These are phyloP conservation scores for Stictonetta naevosa DNA, from an alignment of 2,113 vertebrate genomes.

Conservation along the genomic window DNA sequence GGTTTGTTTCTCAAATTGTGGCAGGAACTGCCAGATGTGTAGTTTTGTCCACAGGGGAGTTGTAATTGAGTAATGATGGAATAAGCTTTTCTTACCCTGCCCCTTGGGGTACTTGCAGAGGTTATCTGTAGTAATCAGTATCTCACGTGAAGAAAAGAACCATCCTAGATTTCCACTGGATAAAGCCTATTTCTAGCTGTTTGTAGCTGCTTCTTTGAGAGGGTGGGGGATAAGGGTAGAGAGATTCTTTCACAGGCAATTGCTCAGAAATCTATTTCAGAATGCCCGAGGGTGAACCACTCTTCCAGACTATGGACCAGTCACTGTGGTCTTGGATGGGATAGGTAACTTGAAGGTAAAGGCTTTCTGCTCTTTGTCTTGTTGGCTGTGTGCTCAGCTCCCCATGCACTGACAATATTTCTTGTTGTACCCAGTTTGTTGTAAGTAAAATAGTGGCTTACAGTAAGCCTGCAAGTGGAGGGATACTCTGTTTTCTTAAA, in stretches of 20 bases:
- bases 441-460: not conserved
- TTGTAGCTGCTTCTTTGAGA: not conserved
- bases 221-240: not conserved
- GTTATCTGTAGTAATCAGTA: not conserved
- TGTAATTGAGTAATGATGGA: not conserved
- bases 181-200: not conserved
- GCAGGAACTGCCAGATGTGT: not conserved
- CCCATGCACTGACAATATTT: not conserved
- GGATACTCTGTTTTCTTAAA: not conserved
- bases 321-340: not conserved
- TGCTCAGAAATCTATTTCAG: not conserved
- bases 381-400: not conserved
- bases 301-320: not conserved
- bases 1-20: not conserved
- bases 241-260: not conserved
- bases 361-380: not conserved
- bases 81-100: not conserved
- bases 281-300: not conserved
- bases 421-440: not conserved
- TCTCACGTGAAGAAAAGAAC: not conserved
- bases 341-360: not conserved
- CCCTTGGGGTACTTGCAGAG: not conserved
- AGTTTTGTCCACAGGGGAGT: not conserved
- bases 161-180: not conserved
- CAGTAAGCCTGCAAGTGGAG: not conserved